Conservation (phyloP, 2,113 vertebrate genomes). For the Callionymus lyra region DNA sequence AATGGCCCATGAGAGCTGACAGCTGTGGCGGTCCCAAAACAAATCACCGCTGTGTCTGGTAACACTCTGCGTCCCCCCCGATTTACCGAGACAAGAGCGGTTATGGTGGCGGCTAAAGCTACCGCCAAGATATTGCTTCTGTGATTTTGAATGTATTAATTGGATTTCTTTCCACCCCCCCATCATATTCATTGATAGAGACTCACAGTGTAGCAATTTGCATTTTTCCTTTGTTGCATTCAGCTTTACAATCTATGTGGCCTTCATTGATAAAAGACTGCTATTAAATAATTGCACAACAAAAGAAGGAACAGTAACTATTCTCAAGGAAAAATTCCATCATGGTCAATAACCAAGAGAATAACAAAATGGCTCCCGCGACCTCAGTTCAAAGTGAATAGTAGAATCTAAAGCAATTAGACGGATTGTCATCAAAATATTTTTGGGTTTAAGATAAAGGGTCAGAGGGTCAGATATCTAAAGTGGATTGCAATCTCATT, state of each 20-base stretch:
- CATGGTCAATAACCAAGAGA: no score
- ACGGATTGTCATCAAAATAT: slow-evolving; percentile 18
- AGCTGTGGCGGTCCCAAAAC: slow-evolving; percentile 67
- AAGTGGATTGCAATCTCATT: slow-evolving; percentile 29
- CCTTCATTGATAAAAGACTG: no score
- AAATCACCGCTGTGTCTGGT: slow-evolving; percentile 63
- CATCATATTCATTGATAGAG: slow-evolving; percentile 17
- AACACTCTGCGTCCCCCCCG: slow-evolving; percentile 58
- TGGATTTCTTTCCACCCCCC: slow-evolving; percentile 28
- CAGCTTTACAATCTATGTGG: no score
- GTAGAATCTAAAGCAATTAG: slow-evolving; percentile 4
- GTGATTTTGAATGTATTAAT: slow-evolving; percentile 8
- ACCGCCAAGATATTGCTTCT: slow-evolving; percentile 41
- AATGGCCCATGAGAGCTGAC: slow-evolving; percentile 58
- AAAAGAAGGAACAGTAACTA: background rate
- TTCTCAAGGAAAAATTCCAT: slow-evolving; percentile 1
- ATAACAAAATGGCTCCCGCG: no score
- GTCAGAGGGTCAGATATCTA: slow-evolving; percentile 30
- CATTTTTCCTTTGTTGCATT: slow-evolving; percentile 22
- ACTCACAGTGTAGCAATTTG: slow-evolving; percentile 14
- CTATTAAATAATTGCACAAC: no score
- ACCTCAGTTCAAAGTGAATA: no score
- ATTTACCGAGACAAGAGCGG: slow-evolving; percentile 55
- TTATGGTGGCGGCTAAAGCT: slow-evolving; percentile 50
- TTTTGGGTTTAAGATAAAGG: slow-evolving; percentile 23